Conservation (phyloP, 1,140 invertebrate genomes). For the Trichomalopsis sarcophagae region DNA sequence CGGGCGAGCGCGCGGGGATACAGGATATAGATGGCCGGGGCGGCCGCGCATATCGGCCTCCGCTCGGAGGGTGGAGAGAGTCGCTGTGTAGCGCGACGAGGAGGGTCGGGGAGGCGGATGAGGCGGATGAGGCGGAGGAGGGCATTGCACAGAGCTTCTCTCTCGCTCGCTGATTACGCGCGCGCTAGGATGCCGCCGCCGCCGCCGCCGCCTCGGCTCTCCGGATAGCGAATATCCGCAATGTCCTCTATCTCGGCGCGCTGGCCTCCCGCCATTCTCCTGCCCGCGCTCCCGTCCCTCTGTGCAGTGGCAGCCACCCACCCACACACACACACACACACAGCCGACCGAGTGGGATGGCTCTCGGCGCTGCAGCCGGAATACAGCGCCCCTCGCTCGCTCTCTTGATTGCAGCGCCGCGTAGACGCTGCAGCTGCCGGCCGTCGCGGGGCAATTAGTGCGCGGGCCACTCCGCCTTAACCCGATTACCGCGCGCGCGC, state of each 20-base stretch:
- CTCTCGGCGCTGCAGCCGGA: conserved; percentile 24
- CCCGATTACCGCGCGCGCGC: conserved; percentile 10
- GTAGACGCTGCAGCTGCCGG: not conserved
- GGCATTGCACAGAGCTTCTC: conserved; percentile 56
- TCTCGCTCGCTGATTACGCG: conserved; percentile 75
- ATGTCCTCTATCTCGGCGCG: conserved; percentile 62
- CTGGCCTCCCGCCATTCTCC: not conserved
- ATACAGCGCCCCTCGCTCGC: conserved; percentile 47
- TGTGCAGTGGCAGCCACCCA: not conserved
- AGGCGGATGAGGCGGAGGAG: conserved; percentile 50
- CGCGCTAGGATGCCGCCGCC: conserved; percentile 19
- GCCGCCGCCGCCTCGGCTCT: conserved; percentile 47
- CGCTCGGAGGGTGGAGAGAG: conserved; percentile 35
- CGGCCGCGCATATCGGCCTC: conserved; percentile 19
- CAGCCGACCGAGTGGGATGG: no score
- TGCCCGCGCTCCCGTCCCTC: not conserved
- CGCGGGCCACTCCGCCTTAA: conserved; percentile 19
- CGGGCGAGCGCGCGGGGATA: conserved; percentile 49
- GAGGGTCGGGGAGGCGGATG: conserved; percentile 39
- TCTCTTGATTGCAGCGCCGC: conserved; percentile 42
- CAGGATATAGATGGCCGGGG: conserved; percentile 58
- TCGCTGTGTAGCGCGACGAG: conserved; percentile 20
- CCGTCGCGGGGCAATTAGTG: conserved; percentile 42
- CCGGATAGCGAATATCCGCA: conserved; percentile 72
- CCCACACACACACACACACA: no score